Evolutionary conservation across 2,113 vertebrate species (phyloP), one percentile per base, ranked within the genome.

Genomic region (Cairina moschata): DNA sequence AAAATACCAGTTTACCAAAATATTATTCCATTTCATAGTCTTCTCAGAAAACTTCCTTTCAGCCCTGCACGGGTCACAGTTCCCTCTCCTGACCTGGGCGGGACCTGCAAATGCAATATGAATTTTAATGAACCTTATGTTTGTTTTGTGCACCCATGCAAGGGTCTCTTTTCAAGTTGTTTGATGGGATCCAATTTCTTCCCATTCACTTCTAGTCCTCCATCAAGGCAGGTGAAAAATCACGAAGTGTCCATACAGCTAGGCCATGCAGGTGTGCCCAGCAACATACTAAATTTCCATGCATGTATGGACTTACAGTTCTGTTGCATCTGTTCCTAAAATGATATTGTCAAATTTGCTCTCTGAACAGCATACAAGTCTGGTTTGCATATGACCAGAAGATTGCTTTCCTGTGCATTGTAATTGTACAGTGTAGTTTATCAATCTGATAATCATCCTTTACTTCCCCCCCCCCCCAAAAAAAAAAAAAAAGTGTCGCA

Each of bases 281-380:
- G 21, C 5, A 63, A 11, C 9, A 29, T 12, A 42, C n/a, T 73
- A 34, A 75, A 67, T 63, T 32, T 34, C 14, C 4, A 23, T 2
- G 2, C 23, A 13, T 25, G 1, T n/a, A 11, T 50, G 23, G 11
- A 55, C 40, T 1, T 6, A 36, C 11, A 9, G 5, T 36, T 6
- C 17, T 28, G 17, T 22, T 58, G 4, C 22, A 74, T 22, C 22
- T 58, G 9, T 56, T 87, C 62, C n/a, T 62, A 62, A 85, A 62
- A 2, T 9, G 38, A 18, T 78, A 18, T 16, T 75, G 74, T 62
- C 23, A 48, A 20, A 63, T 44, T 54, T 75, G 7, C 7, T 54
- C 1, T 36, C 22, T 48, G 23, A 79, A 46, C 56, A 88, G 13
- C 13, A 29, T 8, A 34, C 5, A 28, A 38, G 4, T 28, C 62